Conservation (phyloP, 1,140 invertebrate genomes). For the Drosophila pseudoobscura region DNA sequence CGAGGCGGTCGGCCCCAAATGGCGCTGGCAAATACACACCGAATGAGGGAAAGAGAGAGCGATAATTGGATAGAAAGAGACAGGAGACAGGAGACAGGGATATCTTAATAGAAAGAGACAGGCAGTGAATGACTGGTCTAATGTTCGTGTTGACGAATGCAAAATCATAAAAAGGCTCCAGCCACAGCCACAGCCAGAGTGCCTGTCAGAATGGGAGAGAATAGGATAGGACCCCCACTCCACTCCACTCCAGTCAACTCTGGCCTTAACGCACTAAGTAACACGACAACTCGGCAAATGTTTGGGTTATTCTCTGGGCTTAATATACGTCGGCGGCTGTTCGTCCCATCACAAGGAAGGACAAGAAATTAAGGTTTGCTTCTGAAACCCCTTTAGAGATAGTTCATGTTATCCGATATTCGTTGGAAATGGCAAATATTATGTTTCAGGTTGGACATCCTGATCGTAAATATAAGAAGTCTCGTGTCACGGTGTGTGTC, state of each 20-base stretch:
- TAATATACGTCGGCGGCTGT: no score
- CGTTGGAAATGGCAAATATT: no score
- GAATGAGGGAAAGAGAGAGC: background rate
- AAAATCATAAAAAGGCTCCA: constrained; percentile 62
- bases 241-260: constrained; percentile 1
- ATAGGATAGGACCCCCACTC: background rate
- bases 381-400: no score
- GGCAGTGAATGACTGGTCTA: constrained; percentile 26
- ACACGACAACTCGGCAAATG: constrained; percentile 75
- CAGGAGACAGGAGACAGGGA: background rate
- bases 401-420: no score
- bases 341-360: no score
- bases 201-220: no score
- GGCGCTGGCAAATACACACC: constrained; percentile 14
- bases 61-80: background rate
- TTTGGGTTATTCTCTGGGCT: constrained; percentile 46
- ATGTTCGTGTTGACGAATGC: constrained; percentile 69
- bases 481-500: no score
- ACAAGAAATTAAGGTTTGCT: no score
- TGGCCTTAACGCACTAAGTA: constrained; percentile 43
- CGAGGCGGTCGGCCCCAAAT: background rate
- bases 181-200: constrained; percentile 5
- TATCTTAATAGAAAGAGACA: background rate
- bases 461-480: no score
- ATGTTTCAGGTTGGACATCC: no score